These are phyloP conservation scores for Drosophila mayri DNA, from an alignment of 1,140 invertebrate genomes.

Conservation along the genomic window DNA sequence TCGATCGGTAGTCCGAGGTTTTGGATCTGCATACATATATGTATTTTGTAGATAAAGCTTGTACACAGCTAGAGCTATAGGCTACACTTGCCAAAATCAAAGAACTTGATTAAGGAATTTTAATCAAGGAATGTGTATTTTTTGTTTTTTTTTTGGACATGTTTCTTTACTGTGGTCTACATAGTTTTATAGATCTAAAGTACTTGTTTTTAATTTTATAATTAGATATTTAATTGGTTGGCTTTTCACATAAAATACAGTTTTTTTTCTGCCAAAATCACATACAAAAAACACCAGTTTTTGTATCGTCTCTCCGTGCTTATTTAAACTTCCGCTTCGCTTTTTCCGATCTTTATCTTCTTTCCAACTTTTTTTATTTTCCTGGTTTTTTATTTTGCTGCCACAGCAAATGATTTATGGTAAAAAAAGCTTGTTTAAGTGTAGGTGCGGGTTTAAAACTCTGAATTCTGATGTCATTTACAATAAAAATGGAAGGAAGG, in stretches of 20 bases:
- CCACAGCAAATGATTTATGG: slow-evolving; percentile 5
- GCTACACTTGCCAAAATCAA: not conserved
- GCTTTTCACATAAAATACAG: not conserved
- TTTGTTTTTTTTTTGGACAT: too few relatives aligned
- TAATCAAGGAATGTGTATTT: not conserved
- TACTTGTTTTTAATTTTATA: too few relatives aligned
- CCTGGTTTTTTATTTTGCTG: not conserved
- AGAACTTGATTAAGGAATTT: not conserved
- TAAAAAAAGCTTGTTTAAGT: slow-evolving; percentile 9
- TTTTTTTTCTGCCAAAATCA: not conserved
- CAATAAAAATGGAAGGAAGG: not conserved
- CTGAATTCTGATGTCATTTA: slow-evolving; percentile 11
- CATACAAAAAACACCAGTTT: not conserved
- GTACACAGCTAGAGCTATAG: not conserved
- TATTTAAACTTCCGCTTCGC: not conserved
- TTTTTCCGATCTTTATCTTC: slow-evolving; percentile 5
- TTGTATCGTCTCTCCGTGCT: not conserved
- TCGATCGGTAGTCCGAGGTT: slow-evolving; percentile 23
- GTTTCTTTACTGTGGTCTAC: too few relatives aligned
- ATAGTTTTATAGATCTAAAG: not conserved
- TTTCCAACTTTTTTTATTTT: slow-evolving; percentile 7
- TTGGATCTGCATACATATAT: slow-evolving; percentile 44
- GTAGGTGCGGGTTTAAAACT: slow-evolving; percentile 9
- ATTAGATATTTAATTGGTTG: not conserved
- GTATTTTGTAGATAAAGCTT: slow-evolving; percentile 4